Base-by-base conservation (phyloP, 2,888 invertebrate species). In the Sipha maydis region DNA sequence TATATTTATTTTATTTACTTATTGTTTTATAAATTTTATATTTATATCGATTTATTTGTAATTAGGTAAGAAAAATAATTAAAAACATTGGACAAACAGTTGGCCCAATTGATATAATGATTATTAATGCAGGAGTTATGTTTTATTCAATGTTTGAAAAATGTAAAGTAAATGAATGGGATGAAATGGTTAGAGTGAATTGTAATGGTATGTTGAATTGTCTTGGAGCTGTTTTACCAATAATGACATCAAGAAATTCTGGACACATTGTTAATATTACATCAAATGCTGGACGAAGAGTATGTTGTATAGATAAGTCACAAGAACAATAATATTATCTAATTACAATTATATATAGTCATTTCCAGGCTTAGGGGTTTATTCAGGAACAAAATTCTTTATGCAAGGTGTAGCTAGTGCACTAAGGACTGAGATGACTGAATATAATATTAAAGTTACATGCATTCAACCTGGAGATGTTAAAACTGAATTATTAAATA, bases 91-190 rank as follows among this genome's bases (percentile, higher is more conserved):
- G 90, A 89, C 73, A 89, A n/a, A 86, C 83, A 7, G 77, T 90
- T 21, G 92, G 92, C 9, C 90, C 90, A 21, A 91, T 93, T 3
- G 93, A 93, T 90, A 91, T 93, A 61, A 90, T 93, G 17, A 91
- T 93, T 31, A 93, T 93, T 90, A 93, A 93, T 91, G 93, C 93
- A 61, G 93, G 93, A 8, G 91, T 93, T 67, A 93, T 93, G 90
- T 93, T 92, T 90, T 91, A 91, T 89, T 91, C 90, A 92, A 85
- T 48, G 17, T 88, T 88, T 76, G 67, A 88, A 34, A 88, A 88
- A 71, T 89, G 83, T 69, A 92, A 75, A 90, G 91, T 90, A 91
- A 93, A 61, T 92, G 93, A 90, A 92, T 94, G 89, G 93, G 92
- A 93, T 92, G 25, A 93, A 92, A 92, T 92, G 93, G 92, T 91